These are phyloP conservation scores for Synchiropus splendidus DNA, from an alignment of 2,113 vertebrate genomes.

Conservation along the genomic window DNA sequence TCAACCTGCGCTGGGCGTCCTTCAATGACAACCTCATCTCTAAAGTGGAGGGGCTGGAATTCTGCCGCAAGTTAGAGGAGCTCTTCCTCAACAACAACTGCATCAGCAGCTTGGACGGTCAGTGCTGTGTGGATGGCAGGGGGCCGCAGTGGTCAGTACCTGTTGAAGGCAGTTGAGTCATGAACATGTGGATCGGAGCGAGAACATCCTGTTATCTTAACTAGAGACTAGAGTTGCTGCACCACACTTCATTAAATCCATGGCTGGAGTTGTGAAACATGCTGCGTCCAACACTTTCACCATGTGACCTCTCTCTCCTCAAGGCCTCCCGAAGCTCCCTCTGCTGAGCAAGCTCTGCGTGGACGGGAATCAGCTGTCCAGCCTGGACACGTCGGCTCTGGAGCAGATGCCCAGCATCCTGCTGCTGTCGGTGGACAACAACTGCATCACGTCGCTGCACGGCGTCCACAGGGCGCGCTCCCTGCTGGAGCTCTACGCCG, in stretches of 20 bases:
- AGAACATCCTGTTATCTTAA: background rate
- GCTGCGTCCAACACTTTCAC: too few species aligned
- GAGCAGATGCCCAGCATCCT: constrained; percentile 69
- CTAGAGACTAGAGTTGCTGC: background rate
- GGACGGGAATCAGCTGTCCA: constrained; percentile 73
- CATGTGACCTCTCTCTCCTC: constrained; percentile 26
- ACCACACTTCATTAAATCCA: too few species aligned
- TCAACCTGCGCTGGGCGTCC: constrained; percentile 79
- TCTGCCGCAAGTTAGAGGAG: constrained; percentile 73
- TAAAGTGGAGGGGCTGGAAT: constrained; percentile 71
- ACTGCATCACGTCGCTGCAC: constrained; percentile 67
- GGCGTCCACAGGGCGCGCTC: constrained; percentile 67
- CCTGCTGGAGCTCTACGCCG: constrained; percentile 77
- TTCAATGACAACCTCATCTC: constrained; percentile 78
- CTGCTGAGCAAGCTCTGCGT: constrained; percentile 69
- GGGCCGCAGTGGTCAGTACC: too few species aligned
- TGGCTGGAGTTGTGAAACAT: too few species aligned
- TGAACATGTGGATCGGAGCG: too few species aligned
- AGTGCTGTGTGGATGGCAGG: constrained; percentile 2
- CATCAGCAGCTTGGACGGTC: constrained; percentile 73
- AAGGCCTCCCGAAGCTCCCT: constrained; percentile 71
- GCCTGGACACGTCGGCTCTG: constrained; percentile 62
- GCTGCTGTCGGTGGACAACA: constrained; percentile 77
- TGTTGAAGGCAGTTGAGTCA: too few species aligned
- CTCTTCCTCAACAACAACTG: constrained; percentile 75